These are phyloP conservation scores for Brachylomia viminalis DNA, from an alignment of 2,888 invertebrate species.

Conservation along the genomic window DNA sequence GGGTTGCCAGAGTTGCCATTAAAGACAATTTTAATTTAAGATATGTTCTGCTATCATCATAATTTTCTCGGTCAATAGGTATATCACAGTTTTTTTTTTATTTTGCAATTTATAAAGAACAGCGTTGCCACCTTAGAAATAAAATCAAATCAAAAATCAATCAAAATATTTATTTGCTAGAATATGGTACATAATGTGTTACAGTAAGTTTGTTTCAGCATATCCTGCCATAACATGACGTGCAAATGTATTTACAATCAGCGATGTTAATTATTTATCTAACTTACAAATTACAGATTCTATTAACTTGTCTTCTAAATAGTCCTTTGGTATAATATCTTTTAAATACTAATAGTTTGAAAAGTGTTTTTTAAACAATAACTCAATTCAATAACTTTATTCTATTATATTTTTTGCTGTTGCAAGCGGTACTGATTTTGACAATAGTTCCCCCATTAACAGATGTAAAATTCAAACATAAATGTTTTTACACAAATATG, in stretches of 20 bases:
- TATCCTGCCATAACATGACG: too few relatives aligned
- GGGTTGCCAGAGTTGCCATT: conserved; percentile 70
- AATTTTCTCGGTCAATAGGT: not conserved
- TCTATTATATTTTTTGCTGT: not conserved
- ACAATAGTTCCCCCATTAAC: not conserved
- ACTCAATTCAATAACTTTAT: not conserved
- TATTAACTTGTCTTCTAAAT: too few relatives aligned
- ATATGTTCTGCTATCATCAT: not conserved
- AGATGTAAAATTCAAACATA: not conserved
- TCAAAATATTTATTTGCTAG: too few relatives aligned
- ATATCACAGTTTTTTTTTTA: not conserved
- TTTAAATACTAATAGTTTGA: too few relatives aligned
- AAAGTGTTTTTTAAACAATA: too few relatives aligned
- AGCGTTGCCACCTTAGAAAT: not conserved
- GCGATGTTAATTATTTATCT: too few relatives aligned
- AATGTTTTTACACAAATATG: not conserved
- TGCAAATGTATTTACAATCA: too few relatives aligned
- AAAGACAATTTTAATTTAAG: not conserved
- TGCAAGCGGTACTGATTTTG: not conserved
- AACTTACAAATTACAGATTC: too few relatives aligned
- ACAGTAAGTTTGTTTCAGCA: too few relatives aligned
- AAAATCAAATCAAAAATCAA: too few relatives aligned
- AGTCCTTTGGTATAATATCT: too few relatives aligned
- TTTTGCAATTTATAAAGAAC: not conserved
- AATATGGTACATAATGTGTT: too few relatives aligned